phyloP scores from a whole-genome alignment of 2,797 vertebrate genomes.

The Falco berigora region DNA sequence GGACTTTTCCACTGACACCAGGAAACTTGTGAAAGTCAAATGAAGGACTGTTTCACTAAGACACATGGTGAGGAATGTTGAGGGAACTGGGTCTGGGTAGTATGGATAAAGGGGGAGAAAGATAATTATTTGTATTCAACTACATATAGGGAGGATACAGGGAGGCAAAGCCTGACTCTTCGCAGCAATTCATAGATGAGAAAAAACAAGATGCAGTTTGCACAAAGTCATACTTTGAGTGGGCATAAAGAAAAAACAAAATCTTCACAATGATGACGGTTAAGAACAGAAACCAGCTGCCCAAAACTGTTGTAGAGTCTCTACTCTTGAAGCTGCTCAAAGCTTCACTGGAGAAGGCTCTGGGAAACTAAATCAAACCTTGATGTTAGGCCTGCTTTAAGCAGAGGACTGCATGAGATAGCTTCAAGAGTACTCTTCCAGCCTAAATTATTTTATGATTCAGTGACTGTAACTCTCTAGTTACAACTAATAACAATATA shows the following conservation, averaged over 20 bases:
- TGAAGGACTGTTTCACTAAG: neutral
- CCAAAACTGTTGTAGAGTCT: neutral
- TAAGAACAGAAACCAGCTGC: neutral
- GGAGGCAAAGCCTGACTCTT: neutral
- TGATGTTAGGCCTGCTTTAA: neutral
- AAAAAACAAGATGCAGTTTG: neutral
- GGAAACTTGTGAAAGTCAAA: neutral
- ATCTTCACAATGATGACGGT: neutral
- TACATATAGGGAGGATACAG: neutral
- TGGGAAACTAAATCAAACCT: neutral
- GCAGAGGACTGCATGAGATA: neutral
- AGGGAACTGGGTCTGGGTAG: neutral
- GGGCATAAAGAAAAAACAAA: neutral
- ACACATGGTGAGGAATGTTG: neutral
- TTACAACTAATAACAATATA: neutral
- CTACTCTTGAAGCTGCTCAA: neutral
- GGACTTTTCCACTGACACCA: neutral
- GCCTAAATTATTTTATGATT: neutral
- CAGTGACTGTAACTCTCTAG: neutral
- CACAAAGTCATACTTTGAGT: neutral
- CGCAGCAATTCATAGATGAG: neutral
- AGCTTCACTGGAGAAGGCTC: neutral
- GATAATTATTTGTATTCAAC: neutral
- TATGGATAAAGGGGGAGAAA: neutral
- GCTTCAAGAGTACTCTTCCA: neutral